phyloP scores from a whole-genome alignment of 2,113 vertebrate genomes.

The Pogona vitticeps region DNA sequence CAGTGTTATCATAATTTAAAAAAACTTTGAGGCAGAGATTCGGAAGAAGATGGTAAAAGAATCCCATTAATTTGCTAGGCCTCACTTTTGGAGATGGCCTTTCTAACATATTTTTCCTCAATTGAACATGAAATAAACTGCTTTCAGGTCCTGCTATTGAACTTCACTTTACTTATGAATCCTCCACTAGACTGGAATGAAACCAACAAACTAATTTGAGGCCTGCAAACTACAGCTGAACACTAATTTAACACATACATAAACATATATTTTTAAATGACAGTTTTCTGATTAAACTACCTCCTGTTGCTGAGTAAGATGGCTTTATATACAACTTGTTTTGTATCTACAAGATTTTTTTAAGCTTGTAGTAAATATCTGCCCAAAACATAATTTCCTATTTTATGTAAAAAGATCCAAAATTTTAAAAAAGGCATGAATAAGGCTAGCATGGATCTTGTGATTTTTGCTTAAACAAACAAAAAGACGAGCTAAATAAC shows the following conservation, averaged over 20 bases:
- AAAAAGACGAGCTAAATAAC: background rate
- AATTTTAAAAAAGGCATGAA: rapidly evolving
- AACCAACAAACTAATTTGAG: background rate
- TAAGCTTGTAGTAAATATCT: background rate
- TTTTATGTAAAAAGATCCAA: rapidly evolving
- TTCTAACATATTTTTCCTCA: too few relatives aligned
- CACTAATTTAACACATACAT: background rate
- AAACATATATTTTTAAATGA: background rate
- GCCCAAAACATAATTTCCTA: background rate
- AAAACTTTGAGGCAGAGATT: background rate
- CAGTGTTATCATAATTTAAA: too few relatives aligned
- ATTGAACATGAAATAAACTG: too few relatives aligned
- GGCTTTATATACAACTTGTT: background rate
- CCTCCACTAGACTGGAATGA: background rate
- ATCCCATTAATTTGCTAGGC: background rate
- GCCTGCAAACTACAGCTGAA: background rate
- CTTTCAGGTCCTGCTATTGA: background rate
- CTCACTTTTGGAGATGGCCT: background rate
- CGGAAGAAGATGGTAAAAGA: background rate
- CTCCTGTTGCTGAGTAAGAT: background rate
- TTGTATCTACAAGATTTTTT: background rate
- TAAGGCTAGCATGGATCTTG: rapidly evolving
- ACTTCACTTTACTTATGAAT: background rate
- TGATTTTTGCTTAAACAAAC: rapidly evolving
- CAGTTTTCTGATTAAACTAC: background rate